Evolutionary conservation across 2,113 vertebrate species (phyloP).

Genomic region (Donacobius atricapilla): DNA sequence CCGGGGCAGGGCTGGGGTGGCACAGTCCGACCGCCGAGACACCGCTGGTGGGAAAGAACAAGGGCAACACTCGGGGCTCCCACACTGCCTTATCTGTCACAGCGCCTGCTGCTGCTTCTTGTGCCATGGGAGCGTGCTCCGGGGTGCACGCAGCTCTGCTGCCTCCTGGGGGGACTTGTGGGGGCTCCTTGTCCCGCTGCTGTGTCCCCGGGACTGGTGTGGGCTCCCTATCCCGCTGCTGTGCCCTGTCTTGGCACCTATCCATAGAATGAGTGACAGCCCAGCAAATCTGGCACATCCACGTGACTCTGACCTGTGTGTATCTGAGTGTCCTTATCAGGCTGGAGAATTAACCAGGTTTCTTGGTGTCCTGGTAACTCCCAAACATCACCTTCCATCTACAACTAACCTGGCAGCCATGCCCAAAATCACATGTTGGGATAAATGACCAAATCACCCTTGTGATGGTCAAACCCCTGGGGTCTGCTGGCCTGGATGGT

Average conservation of each 20-base stretch:
- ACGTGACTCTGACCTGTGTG: background rate
- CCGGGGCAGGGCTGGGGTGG: background rate
- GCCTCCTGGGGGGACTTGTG: accelerated
- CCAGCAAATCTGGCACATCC: accelerated
- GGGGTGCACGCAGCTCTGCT: accelerated
- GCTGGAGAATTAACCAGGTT: background rate
- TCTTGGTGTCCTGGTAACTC: background rate
- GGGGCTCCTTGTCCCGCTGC: accelerated
- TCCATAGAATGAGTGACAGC: background rate
- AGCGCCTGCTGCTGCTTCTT: background rate
- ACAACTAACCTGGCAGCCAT: background rate
- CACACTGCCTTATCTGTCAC: background rate
- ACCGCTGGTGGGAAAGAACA: background rate
- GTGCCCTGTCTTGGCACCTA: background rate
- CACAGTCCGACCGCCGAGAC: background rate
- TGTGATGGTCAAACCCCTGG: background rate
- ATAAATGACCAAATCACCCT: background rate
- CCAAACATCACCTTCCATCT: no score
- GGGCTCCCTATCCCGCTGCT: accelerated
- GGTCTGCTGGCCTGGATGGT: background rate
- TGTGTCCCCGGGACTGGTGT: accelerated
- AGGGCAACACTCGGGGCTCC: background rate
- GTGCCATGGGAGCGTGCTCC: accelerated
- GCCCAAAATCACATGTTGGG: accelerated
- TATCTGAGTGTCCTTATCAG: accelerated